Percentiles rank a stretch among this genome's conserved stretches.
Evolutionary conservation across 2,113 vertebrate species (phyloP).

Genomic region (Poeciliopsis turrubarensis): DNA sequence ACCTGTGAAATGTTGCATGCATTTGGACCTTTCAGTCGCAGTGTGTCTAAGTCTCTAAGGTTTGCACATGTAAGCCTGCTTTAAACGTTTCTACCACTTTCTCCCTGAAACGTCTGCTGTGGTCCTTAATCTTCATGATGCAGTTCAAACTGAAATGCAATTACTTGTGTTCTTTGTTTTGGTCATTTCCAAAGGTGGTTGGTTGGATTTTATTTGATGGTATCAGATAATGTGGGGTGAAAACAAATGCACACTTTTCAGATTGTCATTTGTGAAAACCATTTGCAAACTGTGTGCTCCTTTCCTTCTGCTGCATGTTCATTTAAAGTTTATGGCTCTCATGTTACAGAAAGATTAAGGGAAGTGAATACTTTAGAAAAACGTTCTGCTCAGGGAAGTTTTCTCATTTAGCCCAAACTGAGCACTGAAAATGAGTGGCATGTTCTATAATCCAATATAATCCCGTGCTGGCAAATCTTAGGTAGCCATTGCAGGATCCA

Average conservation of each 20-base stretch:
- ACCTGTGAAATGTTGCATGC: too few species aligned
- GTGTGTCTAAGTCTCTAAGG: too few species aligned
- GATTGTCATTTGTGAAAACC: background rate
- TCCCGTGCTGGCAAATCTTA: slow-evolving; percentile 46
- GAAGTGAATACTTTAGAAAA: too few species aligned
- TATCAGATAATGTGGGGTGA: background rate
- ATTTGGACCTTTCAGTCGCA: too few species aligned
- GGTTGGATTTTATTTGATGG: background rate
- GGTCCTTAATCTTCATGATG: too few species aligned
- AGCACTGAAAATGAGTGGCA: slow-evolving; percentile 39
- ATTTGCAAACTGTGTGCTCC: background rate
- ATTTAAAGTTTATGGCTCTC: background rate
- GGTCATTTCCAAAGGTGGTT: background rate
- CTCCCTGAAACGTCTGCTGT: too few species aligned
- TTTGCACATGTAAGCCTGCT: too few species aligned
- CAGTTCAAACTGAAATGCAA: too few species aligned
- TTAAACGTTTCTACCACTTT: too few species aligned
- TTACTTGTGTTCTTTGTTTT: too few species aligned
- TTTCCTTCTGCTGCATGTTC: background rate
- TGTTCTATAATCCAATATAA: slow-evolving; percentile 41
- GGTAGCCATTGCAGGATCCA: slow-evolving; percentile 36
- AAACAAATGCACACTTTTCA: background rate
- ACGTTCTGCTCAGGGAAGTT: slow-evolving; percentile 43
- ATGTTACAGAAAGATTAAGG: background rate
- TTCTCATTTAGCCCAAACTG: slow-evolving; percentile 41